Conservation (phyloP, 1,140 invertebrate genomes). For the Hylaeus anthracinus region DNA sequence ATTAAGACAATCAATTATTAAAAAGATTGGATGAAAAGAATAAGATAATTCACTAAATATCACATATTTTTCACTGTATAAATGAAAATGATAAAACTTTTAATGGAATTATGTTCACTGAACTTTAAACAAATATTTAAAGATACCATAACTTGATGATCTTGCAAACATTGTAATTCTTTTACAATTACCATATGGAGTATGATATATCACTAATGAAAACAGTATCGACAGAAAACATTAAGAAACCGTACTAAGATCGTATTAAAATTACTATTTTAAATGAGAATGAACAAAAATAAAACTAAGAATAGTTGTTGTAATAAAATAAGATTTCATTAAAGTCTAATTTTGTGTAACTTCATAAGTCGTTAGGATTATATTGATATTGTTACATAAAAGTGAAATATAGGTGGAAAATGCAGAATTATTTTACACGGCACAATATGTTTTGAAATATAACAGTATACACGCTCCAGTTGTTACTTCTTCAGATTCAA, state of each 20-base stretch:
- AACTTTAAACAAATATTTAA: not conserved
- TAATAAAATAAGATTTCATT: not conserved
- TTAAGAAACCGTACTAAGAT: not conserved
- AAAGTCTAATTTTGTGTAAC: not conserved
- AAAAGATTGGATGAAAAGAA: no score
- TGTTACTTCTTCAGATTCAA: not conserved
- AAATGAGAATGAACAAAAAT: not conserved
- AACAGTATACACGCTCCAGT: not conserved
- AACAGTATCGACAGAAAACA: not conserved
- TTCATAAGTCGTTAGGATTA: not conserved
- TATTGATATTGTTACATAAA: not conserved
- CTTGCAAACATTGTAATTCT: not conserved
- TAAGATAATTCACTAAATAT: no score
- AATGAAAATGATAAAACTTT: not conserved
- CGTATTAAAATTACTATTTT: not conserved
- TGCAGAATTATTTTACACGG: not conserved
- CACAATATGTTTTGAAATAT: slow-evolving; percentile 25
- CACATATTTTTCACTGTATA: no score
- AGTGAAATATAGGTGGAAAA: not conserved
- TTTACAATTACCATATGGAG: not conserved
- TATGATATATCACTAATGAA: not conserved
- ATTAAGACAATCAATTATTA: no score
- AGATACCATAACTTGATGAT: not conserved
- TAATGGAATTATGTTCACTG: not conserved
- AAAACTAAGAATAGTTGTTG: not conserved